Base-by-base conservation (phyloP, 1,140 invertebrate species). In the Varroa destructor region DNA sequence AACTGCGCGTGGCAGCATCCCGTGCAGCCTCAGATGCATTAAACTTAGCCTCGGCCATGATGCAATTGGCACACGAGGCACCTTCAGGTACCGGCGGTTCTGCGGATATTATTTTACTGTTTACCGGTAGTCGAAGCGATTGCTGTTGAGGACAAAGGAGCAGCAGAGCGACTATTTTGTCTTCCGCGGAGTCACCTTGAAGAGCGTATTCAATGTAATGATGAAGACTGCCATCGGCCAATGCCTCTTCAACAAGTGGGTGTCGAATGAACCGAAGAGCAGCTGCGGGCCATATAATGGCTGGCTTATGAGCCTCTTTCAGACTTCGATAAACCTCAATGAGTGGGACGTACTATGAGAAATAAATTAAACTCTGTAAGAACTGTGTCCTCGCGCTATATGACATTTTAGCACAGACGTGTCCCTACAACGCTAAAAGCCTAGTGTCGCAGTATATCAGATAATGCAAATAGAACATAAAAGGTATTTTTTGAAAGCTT, bases 71-170 rank as follows among this genome's bases (percentile, higher is more conserved):
- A 46, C 61, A 67, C 12, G 61, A 14, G 12, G 37, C 14, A 40
- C 3, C 14, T 1, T 14, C 61, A 46, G 36, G 12, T 1, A 67
- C 14, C 40, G 14, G 12, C 46, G 36, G 40, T 14, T 67, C 61
- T 40, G 40, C 61, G 12, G 40, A 46, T 37, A 67, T 12, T 2
- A 46, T 40, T 40, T 67, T 40, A 14, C 61, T 40, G 40, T 67
- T 37, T 8, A 67, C 61, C n/a, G 61, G 37, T 10, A 67, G 37
- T 14, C 61, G 61, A 40, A 67, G 61, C 61, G 61, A 67, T 46
- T 67, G 40, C 61, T 43, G 37, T 2, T 67, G 12, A 40, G 61
- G 61, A 40, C 61, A 67, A 40, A 67, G 46, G 3, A 67, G 61
- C 12, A 67, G 37, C 36, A 46, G 12, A 12, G 61, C 61, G 40